Evolutionary conservation across 37 sponge, comb jelly and placozoan species (phyloP), one percentile per base, ranked within the genome.

Genomic region (Oopsacas minuta): DNA sequence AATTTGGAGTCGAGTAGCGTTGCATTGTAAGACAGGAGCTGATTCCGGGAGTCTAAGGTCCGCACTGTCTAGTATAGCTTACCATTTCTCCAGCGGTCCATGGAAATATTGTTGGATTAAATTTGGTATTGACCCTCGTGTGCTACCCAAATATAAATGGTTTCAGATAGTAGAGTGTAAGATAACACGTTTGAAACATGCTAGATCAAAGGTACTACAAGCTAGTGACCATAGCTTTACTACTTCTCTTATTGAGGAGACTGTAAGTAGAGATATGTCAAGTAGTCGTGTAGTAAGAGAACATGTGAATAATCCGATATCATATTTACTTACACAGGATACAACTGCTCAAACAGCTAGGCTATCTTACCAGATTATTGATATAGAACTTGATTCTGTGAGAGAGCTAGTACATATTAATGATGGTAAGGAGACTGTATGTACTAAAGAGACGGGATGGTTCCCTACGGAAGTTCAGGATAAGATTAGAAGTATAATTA

Each of bases 61-160:
- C 23, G 39, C 42, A 34, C 75, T 61, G 7, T 61, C 75, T 0
- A 36, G 22, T 1, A 51, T 91, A 5, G 85, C 86, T 1, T 95
- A 95, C 84, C 61, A 91, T 42, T 93, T 95, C 84, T 81, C 89
- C 22, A 83, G 35, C 83, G 95, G 95, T 20, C 99, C 99, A 5
- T 97, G 92, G 92, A 86, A 87, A 85, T 85, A 38, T 5, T 75
- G 90, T 52, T 97, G 94, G 93, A 88, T 97, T 23, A 90, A 84
- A 83, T 88, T 93, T 36, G 95, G 99, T 3, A 93, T 91, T 84
- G 99, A 97, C 75, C 96, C 96, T 1, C 83, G 96, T 1, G 52
- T 42, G 37, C 53, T 89, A 38, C 86, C 92, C 30, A 83, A 81
- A n/a, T 61, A 82, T 32, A 91, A 93, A 34, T 61, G 75, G 75